Evolutionary conservation across 2,888 invertebrate genomes (phyloP).

Genomic region (Ophonus ardosiacus): DNA sequence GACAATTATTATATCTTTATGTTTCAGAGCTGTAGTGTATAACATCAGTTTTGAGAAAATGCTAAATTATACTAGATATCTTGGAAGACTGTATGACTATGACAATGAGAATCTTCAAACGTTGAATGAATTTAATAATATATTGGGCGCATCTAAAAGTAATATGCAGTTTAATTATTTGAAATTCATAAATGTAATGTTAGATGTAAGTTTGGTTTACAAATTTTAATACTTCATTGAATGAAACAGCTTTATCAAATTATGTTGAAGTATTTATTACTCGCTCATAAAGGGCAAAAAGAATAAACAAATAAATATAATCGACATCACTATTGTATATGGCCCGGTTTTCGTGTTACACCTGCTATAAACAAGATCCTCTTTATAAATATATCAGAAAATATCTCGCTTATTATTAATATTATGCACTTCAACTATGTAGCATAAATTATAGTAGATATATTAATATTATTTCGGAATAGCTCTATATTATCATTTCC

Average conservation of each 20-base stretch:
- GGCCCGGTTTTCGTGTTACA: too few relatives aligned
- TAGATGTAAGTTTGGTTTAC: slow-evolving; percentile 11
- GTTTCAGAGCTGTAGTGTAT: not conserved
- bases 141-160: not conserved
- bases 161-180: slow-evolving; percentile 9
- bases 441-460: too few relatives aligned
- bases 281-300: too few relatives aligned
- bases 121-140: slow-evolving; percentile 20
- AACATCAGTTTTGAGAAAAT: not conserved
- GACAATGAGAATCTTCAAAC: slow-evolving; percentile 27
- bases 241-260: not conserved
- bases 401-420: too few relatives aligned
- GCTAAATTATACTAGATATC: slow-evolving; percentile 8
- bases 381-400: too few relatives aligned
- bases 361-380: too few relatives aligned
- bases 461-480: too few relatives aligned
- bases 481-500: too few relatives aligned
- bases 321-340: too few relatives aligned
- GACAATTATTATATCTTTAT: not conserved
- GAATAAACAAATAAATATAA: too few relatives aligned
- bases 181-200: slow-evolving; percentile 7
- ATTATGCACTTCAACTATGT: too few relatives aligned
- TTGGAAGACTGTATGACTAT: slow-evolving; percentile 41
- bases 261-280: not conserved
- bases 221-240: not conserved